A percentile compares a stretch with the other conserved stretches of the same genome.
Evolutionary conservation across 2,113 vertebrate genomes (phyloP).

Genomic region (Crotalus helleri): DNA sequence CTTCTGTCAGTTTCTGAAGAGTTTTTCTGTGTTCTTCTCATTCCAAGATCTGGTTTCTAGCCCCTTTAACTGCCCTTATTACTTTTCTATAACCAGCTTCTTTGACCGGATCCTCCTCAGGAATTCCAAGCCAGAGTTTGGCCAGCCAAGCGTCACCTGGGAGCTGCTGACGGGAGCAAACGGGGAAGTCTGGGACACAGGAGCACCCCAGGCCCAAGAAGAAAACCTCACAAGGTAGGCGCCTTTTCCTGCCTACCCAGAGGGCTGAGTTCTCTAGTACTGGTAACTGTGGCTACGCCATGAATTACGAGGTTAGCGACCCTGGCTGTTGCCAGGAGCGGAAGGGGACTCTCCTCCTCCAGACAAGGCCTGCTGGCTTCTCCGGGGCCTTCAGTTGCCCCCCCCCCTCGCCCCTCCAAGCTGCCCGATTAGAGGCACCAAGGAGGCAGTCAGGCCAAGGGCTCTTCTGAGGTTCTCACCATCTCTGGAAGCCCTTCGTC

Average conservation of each 20-base stretch:
- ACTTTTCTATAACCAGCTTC: neutral
- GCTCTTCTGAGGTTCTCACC: too few relatives aligned
- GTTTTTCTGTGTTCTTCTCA: neutral
- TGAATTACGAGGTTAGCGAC: neutral
- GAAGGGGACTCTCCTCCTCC: neutral
- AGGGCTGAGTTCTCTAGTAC: too few relatives aligned
- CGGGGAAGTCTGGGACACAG: neutral
- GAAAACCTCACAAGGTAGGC: too few relatives aligned
- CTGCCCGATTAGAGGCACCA: neutral
- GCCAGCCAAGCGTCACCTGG: neutral
- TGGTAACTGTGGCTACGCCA: neutral
- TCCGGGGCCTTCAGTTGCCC: neutral
- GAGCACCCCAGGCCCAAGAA: neutral
- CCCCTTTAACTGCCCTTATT: neutral
- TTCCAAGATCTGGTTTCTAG: neutral
- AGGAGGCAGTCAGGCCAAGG: too few relatives aligned
- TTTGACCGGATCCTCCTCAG: neutral
- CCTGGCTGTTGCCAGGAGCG: neutral
- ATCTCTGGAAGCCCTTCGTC: neutral
- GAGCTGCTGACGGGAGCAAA: neutral
- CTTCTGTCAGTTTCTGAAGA: neutral
- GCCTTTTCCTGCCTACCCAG: too few relatives aligned
- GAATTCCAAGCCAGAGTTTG: neutral
- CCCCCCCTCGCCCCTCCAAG: rapidly evolving
- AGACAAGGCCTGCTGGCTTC: neutral